A percentile compares a stretch with the other conserved stretches of the same genome.
phyloP scores from a whole-genome alignment of 2,797 vertebrate genomes.

The Hyperoplus immaculatus region DNA sequence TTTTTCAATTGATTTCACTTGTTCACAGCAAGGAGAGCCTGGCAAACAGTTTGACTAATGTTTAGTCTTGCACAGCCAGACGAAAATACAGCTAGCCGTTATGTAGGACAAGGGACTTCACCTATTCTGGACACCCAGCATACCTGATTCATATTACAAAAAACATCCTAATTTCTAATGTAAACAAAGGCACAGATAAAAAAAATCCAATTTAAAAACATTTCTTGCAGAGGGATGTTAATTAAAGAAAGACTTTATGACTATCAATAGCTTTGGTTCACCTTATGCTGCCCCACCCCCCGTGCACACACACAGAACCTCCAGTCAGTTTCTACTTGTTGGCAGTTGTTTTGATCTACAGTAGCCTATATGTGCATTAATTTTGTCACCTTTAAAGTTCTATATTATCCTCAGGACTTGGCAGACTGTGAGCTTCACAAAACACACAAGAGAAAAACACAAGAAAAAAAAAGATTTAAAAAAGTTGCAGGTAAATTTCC shows the following conservation, averaged over 20 bases:
- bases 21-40: background rate
- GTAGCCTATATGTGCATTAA: background rate
- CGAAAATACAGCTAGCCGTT: background rate
- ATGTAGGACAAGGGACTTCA: constrained; percentile 13
- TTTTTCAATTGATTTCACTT: background rate
- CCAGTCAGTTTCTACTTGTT: background rate
- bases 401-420: too few relatives aligned
- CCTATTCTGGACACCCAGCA: constrained; percentile 23
- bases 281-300: too few relatives aligned
- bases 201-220: background rate
- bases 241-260: constrained; percentile 8
- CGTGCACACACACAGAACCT: background rate
- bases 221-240: background rate
- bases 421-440: background rate
- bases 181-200: constrained; percentile 17
- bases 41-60: background rate
- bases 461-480: background rate
- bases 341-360: background rate
- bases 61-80: background rate
- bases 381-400: background rate
- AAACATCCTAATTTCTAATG: constrained; percentile 9
- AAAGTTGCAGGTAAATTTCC: constrained; percentile 51
- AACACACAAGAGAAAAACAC: too few relatives aligned
- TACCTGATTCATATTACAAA: constrained; percentile 22
- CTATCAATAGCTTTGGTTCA: background rate